Percentiles rank a stretch among this genome's conserved stretches.
These are phyloP conservation scores for Fregetta grallaria DNA, from an alignment of 2,113 vertebrate genomes.

Conservation along the genomic window DNA sequence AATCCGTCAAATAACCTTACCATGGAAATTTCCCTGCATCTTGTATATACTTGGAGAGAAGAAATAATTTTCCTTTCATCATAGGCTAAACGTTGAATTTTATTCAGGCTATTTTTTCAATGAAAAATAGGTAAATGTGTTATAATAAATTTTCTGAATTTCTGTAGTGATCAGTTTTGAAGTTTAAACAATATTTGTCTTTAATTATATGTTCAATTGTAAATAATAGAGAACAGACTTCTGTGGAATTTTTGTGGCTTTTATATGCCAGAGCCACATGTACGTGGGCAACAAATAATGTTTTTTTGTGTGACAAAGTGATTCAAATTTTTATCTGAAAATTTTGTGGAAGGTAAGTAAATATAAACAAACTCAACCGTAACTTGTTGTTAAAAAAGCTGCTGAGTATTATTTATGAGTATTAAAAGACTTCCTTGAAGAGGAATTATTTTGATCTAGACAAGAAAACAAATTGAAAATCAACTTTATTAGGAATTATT, in stretches of 20 bases:
- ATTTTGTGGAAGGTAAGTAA: neutral
- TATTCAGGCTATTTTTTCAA: neutral
- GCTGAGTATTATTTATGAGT: neutral
- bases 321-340: neutral
- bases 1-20: neutral
- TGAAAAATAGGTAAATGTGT: neutral
- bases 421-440: neutral
- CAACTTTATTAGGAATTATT: neutral
- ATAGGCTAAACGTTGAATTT: neutral
- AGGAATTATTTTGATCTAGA: neutral
- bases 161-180: neutral
- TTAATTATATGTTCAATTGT: neutral
- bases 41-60: neutral
- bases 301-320: neutral
- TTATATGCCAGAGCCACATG: neutral
- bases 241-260: conserved; percentile 3
- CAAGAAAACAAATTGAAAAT: neutral
- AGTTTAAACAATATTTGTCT: neutral
- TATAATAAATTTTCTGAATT: neutral
- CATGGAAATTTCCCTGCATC: neutral
- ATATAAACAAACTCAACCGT: neutral
- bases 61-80: neutral
- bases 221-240: neutral
- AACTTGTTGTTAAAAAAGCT: neutral
- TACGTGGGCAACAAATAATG: neutral